Base-by-base conservation (phyloP, 1,140 invertebrate species). In the Monomorium pharaonis region DNA sequence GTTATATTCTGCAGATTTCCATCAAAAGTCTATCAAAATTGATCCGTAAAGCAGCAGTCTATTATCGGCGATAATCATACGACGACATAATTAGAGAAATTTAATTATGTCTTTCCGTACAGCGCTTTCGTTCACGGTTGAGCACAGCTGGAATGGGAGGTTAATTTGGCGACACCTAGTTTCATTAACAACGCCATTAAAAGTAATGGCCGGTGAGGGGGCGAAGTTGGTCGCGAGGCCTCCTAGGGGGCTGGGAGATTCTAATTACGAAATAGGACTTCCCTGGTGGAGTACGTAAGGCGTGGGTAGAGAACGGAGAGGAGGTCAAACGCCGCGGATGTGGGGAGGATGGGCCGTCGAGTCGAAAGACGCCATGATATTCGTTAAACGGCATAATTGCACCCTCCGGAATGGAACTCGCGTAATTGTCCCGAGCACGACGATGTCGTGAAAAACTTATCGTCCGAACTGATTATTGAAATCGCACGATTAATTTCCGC, bases 161-260 rank as follows among this genome's bases (percentile, higher is more conserved):
- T 95, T 95, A 95, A 95, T 95, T 95, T 94, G 94, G 94, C 93
- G 93, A 95, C 94, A 94, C 93, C 94, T 94, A 94, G 94, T 95
- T 95, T 95, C 94, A 95, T 94, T 95, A 95, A 95, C 94, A 95
- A 95, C 93, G 93, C 94, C 92, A 95, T 95, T 95, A 95, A 95
- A 95, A 95, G 94, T 95, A 95, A 95, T 94, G 94, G 93, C 91
- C 92, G 90, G 92, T 93, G 92, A 92, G 93, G 92, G 91, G 92
- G 89, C 90, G 88, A 93, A 91, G 87, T 92, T 85, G 88, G 87
- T 86, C 86, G 75, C 84, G 80, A 86, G 85, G 90, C 89, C 90
- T 87, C 89, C 75, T 90, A 89, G 89, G 88, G 88, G 88, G 86
- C 86, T 65, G 90, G 91, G 90, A 92, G 91, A 94, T 93, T 94